Conservation (phyloP, 2,888 invertebrate species). For the Sphinx pinastri region DNA sequence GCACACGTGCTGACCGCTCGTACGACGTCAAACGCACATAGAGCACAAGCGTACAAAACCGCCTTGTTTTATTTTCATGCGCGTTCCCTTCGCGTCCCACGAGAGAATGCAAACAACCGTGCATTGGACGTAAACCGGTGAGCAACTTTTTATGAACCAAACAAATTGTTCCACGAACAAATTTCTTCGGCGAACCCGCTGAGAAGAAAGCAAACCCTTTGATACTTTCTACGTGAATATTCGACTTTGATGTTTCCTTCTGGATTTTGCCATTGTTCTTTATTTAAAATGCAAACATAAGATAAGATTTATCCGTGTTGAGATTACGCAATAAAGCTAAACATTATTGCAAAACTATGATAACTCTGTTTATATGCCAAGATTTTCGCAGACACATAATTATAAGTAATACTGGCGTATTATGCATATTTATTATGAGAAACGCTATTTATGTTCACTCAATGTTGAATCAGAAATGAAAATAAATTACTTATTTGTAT, state of each 20-base stretch:
- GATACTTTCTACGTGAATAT: background rate
- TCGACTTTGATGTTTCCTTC: background rate
- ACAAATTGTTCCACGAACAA: constrained; percentile 8
- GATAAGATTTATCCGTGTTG: background rate
- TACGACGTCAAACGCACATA: constrained; percentile 39
- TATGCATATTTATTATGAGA: background rate
- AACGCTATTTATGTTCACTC: too few relatives aligned
- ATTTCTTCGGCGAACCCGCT: constrained; percentile 8
- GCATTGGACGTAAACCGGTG: constrained; percentile 3
- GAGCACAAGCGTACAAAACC: constrained; percentile 29
- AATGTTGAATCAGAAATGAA: too few relatives aligned
- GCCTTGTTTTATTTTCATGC: constrained; percentile 17
- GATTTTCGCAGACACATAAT: background rate
- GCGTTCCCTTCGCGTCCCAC: constrained; percentile 11
- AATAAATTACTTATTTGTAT: too few relatives aligned
- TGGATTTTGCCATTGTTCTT: background rate
- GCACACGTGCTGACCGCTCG: constrained; percentile 51
- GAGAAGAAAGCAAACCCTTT: background rate
- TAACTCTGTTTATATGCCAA: background rate
- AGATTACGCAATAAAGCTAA: background rate
- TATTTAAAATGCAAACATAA: background rate
- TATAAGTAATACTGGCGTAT: background rate
- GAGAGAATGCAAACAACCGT: constrained; percentile 21
- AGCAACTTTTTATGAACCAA: constrained; percentile 12
- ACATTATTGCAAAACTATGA: background rate